These are phyloP conservation scores for Melinaea menophilus DNA, from an alignment of 2,888 invertebrate genomes.

Conservation along the genomic window DNA sequence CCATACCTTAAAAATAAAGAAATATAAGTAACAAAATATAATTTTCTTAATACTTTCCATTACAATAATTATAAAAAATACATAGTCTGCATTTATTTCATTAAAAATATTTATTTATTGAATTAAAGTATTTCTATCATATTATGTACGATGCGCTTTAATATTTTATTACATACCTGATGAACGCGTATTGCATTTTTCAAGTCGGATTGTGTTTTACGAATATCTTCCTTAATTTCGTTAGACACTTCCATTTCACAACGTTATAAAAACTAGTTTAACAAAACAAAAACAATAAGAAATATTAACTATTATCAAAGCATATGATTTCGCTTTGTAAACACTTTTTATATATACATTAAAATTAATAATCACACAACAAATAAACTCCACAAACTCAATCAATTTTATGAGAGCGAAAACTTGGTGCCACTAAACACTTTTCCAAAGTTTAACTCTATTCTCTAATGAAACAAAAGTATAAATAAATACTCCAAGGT, in stretches of 20 bases:
- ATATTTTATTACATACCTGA: constrained; percentile 68
- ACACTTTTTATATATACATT: neutral
- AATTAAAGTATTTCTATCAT: neutral
- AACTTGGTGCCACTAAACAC: constrained; percentile 3
- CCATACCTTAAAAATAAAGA: constrained; percentile 67
- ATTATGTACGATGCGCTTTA: neutral
- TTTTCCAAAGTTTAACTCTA: constrained; percentile 4
- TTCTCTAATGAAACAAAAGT: constrained; percentile 5
- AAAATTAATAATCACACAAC: neutral
- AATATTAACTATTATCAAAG: neutral
- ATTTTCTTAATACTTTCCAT: neutral
- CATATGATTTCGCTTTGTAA: neutral
- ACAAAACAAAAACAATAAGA: constrained; percentile 1
- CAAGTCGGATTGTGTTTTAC: constrained; percentile 78
- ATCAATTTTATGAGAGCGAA: constrained; percentile 6
- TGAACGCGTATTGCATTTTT: constrained; percentile 81
- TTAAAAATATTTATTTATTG: too few species aligned
- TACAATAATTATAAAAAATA: neutral
- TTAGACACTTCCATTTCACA: constrained; percentile 78
- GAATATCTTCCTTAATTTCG: constrained; percentile 79
- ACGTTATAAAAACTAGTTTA: neutral
- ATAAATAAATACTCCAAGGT: constrained; percentile 5
- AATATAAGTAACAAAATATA: constrained; percentile 4
- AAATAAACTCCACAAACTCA: neutral
- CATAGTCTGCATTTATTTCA: too few species aligned